Percentiles rank a stretch among this genome's conserved stretches.
Evolutionary conservation across 2,888 invertebrate species (phyloP).

Genomic region (Eugnorisma glareosa): DNA sequence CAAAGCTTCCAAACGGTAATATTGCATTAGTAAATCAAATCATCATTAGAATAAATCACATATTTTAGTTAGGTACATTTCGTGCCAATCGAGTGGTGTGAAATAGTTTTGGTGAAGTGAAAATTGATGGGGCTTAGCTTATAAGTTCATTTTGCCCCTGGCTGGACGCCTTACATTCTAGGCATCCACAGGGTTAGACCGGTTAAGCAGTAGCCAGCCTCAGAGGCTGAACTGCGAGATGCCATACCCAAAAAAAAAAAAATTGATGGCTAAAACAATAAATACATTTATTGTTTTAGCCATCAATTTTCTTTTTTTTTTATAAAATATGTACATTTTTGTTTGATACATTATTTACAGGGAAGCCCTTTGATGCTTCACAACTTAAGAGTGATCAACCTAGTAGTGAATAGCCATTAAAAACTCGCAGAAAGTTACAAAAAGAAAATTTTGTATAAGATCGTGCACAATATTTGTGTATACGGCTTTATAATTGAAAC

Average conservation of each 20-base stretch:
- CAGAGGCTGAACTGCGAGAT: no score
- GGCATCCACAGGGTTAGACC: no score
- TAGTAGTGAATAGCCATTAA: background rate
- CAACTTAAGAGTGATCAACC: background rate
- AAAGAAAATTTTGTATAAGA: background rate
- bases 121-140: no score
- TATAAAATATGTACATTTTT: background rate
- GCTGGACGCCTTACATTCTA: no score
- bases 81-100: background rate
- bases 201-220: no score
- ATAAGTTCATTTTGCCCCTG: no score
- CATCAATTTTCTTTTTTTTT: no score
- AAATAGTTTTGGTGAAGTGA: background rate
- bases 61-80: constrained; percentile 8
- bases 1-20: constrained; percentile 33
- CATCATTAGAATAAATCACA: constrained; percentile 18
- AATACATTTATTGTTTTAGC: no score
- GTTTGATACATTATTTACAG: background rate
- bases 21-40: constrained; percentile 42
- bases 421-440: background rate
- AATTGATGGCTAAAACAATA: background rate
- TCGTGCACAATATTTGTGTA: background rate
- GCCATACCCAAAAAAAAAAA: no score
- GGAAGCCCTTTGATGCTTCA: background rate
- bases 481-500: background rate